Evolutionary conservation across 2,797 vertebrate species (phyloP), one percentile per base, ranked within the genome.

Genomic region (Helarctos malayanus): DNA sequence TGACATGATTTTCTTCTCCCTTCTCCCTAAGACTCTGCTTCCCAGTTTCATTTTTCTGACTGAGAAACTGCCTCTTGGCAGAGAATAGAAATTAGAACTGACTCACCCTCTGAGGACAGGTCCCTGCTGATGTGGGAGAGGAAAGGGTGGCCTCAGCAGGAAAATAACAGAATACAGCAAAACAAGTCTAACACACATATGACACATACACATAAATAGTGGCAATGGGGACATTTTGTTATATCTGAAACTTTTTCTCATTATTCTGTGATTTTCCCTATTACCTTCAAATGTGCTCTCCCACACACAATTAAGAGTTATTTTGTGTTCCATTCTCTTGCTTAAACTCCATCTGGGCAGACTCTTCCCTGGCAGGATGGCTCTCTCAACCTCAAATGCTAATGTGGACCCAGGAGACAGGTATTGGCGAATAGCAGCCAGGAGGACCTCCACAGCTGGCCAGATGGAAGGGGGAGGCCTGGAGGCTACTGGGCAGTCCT

Each of bases 261-360:
- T 89, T 97, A 69, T 94, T 84, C 71, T 80, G 27, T 89, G 65
- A 76, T 96, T 97, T 94, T 94, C 73, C 65, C 38, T 87, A 91
- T 93, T 96, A 93, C 69, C 47, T 89, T 96, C 79, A 94, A 89
- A 95, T 92, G 89, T 97, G 54, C 45, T 84, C 79, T 96, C 91
- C 41, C 93, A 71, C 57, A 96, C 61, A 84, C 47, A 87, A 57
- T 96, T 93, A 96, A 86, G 82, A 96, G 32, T 95, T 92, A 82
- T 63, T 94, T 94, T 84, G 79, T 89, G 93, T 90, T 94, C 52
- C 47, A 49, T 54, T 94, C 38, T 98, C 68, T 92, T 95, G 87
- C 61, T 92, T 87, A 73, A 94, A 95, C 92, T 76, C 87, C 29
- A 71, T 85, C 79, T 93, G 47, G 78, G 35, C 29, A 52, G 19